Conservation (phyloP, 2,113 vertebrate genomes). For the Nothoprocta pentlandii region DNA sequence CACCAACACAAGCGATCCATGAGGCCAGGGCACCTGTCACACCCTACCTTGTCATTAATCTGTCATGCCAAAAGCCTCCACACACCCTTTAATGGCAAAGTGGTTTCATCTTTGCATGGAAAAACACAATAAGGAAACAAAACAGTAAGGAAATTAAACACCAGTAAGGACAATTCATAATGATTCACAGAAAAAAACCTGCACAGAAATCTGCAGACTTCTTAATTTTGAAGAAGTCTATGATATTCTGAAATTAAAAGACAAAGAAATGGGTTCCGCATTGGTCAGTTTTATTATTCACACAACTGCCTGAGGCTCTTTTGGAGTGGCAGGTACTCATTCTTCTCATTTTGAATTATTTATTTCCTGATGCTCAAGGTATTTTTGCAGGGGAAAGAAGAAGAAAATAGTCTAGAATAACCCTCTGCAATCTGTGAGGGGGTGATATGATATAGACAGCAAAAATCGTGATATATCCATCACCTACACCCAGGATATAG, state of each 20-base stretch:
- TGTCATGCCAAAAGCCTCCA: not conserved
- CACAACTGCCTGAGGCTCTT: not conserved
- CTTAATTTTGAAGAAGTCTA: constrained; percentile 14
- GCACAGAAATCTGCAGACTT: not conserved
- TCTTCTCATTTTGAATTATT: not conserved
- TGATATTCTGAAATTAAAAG: not conserved
- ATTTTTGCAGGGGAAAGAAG: not conserved
- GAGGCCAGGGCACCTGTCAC: not conserved
- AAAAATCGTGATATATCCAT: not conserved
- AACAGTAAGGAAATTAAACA: no score
- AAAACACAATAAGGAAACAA: no score
- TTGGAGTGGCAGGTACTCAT: not conserved
- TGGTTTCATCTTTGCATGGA: not conserved
- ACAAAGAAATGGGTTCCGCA: not conserved
- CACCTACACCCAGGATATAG: not conserved
- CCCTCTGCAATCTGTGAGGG: not conserved
- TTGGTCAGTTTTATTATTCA: not conserved
- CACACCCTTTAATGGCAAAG: constrained; percentile 39
- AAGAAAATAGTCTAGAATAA: not conserved
- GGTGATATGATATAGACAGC: not conserved
- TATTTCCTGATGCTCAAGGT: constrained; percentile 4
- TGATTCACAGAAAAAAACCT: constrained; percentile 47
- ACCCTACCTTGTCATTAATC: not conserved
- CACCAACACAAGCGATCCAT: not conserved
- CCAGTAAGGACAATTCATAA: not conserved